phyloP scores from a whole-genome alignment of 64 coral and sea anemone species.

The Astreopora myriophthalma region DNA sequence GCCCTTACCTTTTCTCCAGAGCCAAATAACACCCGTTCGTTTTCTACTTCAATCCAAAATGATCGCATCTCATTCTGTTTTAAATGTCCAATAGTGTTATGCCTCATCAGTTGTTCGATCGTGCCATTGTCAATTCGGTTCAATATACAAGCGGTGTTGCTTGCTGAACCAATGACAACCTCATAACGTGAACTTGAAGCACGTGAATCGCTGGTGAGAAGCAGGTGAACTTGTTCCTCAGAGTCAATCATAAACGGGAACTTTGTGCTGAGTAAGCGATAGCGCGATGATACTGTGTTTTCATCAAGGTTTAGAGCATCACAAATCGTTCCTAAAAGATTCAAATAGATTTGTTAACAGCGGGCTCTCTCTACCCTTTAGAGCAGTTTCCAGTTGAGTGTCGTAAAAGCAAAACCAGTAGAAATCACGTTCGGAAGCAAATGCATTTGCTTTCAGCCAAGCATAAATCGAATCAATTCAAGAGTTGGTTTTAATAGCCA shows the following conservation, averaged over 20 bases:
- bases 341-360: not conserved
- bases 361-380: not conserved
- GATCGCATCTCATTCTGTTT: not conserved
- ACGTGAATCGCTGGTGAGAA: not conserved
- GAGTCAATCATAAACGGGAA: constrained; percentile 24
- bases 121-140: not conserved
- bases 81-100: not conserved
- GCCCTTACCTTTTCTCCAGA: constrained; percentile 25
- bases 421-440: no score
- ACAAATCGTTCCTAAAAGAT: constrained; percentile 31
- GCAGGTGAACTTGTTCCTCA: not conserved
- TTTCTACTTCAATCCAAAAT: constrained; percentile 20
- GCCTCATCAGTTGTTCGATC: not conserved
- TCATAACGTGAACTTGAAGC: not conserved
- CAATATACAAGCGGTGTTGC: not conserved
- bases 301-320: not conserved
- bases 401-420: no score
- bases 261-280: not conserved
- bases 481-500: no score
- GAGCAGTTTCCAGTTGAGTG: no score
- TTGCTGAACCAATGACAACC: not conserved
- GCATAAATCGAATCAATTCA: no score
- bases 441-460: no score
- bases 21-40: not conserved
- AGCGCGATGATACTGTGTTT: not conserved